These are phyloP conservation scores for Triplophysa rosa DNA, from an alignment of 2,113 vertebrate genomes.

Conservation along the genomic window DNA sequence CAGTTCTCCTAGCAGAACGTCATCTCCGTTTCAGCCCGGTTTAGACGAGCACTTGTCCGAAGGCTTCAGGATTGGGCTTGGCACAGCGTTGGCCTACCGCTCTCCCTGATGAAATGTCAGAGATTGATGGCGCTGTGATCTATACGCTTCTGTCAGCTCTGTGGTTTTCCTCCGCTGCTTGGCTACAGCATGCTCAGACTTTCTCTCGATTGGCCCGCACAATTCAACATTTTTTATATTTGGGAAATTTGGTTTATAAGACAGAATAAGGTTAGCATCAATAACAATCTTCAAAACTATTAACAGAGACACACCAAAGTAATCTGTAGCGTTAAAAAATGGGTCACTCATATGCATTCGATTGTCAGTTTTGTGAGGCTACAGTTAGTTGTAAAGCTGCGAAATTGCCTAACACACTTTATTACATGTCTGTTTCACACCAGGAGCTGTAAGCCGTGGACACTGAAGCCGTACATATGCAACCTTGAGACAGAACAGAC, in stretches of 20 bases:
- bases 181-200: constrained; percentile 18
- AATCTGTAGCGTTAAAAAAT: neutral
- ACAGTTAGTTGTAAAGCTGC: constrained; percentile 13
- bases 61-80: constrained; percentile 30
- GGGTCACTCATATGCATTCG: neutral
- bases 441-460: neutral
- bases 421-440: constrained; percentile 25
- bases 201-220: neutral
- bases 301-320: neutral
- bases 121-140: constrained; percentile 42
- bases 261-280: neutral
- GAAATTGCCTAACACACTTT: neutral
- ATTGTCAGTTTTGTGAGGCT: constrained; percentile 11
- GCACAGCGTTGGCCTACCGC: constrained; percentile 35
- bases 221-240: neutral
- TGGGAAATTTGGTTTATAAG: too few species aligned
- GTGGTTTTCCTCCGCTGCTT: constrained; percentile 6
- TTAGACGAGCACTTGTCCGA: constrained; percentile 10
- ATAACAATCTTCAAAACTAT: neutral
- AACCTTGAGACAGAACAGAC: constrained; percentile 20
- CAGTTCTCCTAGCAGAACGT: constrained; percentile 24
- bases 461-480: neutral
- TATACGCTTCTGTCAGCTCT: constrained; percentile 23
- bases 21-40: constrained; percentile 22
- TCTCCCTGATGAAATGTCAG: constrained; percentile 43